Base-by-base conservation (phyloP, 2,113 vertebrate species). In the Paraplagusia blochii region DNA sequence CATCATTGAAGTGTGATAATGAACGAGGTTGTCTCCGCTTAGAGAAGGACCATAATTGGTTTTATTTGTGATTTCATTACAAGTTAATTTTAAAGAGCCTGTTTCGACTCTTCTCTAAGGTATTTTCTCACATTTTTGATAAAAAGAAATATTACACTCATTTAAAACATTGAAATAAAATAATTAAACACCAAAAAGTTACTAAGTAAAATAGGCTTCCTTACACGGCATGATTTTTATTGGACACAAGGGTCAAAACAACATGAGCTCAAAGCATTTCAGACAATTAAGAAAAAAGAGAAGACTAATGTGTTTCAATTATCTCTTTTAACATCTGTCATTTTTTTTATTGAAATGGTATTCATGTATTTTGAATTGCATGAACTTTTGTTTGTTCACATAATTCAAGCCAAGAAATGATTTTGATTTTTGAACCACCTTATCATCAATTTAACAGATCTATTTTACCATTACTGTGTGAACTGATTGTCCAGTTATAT, bases 81-180 rank as follows among this genome's bases (percentile, higher is more conserved):
- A 53, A 49, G 51, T 53, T 77, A 53, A 63, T 69, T 59, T 69
- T 9, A 14, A 61, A 77, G 50, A 34, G 72, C 11, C 33, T 0
- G n/a, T 49, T 72, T 68, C 50, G 55, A 39, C 44, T 7, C 11
- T 17, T 57, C 51, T 71, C 57, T 46, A 48, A 46, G 39, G 34
- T 29, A n/a, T 66, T 75, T 0, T n/a, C 50, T 63, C 49, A 49
- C 10, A 43, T 49, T 53, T 14, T 17, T 1, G 12, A 59, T 11
- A 1, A 12, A 63, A 13, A 1, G 12, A 6, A 46, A 10, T 15
- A 19, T 48, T 18, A 22, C 5, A 50, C 17, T 65, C 10, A 5
- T 53, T 68, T 49, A 16, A 49, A 43, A 43, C 13, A 3, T 14
- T n/a, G 16, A 9, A 38, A 10, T 33, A 33, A 47, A 49, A 34